These are phyloP conservation scores for Nixonia krombeini DNA, from an alignment of 1,140 invertebrate species.

Conservation along the genomic window DNA sequence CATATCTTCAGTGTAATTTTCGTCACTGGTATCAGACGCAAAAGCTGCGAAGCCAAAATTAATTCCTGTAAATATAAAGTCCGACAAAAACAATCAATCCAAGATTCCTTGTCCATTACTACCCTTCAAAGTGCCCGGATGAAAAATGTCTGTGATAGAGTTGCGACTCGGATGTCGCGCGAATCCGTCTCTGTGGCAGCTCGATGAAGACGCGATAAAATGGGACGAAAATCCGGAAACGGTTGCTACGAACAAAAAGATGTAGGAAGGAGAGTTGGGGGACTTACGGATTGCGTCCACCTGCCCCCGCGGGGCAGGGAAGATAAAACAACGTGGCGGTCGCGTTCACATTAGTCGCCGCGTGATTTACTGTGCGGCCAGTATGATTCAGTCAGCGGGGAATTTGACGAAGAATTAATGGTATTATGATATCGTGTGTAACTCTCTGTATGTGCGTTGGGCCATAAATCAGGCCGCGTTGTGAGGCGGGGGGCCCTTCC, in stretches of 20 bases:
- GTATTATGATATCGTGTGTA: slow-evolving; percentile 73
- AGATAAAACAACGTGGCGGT: slow-evolving; percentile 64
- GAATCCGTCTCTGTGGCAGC: slow-evolving; percentile 6
- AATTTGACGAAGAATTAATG: slow-evolving; percentile 74
- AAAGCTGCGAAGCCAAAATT: background rate
- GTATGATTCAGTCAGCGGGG: slow-evolving; percentile 72
- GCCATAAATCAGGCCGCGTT: slow-evolving; percentile 71
- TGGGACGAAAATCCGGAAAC: slow-evolving; percentile 48
- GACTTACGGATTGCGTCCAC: slow-evolving; percentile 53
- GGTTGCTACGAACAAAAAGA: slow-evolving; percentile 12
- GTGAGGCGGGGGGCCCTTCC: slow-evolving; percentile 60
- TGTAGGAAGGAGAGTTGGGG: slow-evolving; percentile 1
- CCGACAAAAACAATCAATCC: too few species aligned
- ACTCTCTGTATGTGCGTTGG: slow-evolving; percentile 69
- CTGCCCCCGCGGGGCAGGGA: slow-evolving; percentile 60
- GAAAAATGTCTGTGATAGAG: slow-evolving; percentile 6
- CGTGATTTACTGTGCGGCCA: slow-evolving; percentile 70
- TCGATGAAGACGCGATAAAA: slow-evolving; percentile 16
- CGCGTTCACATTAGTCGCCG: slow-evolving; percentile 68
- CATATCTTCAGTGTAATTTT: too few species aligned
- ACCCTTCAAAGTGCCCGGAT: background rate
- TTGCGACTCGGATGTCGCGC: background rate
- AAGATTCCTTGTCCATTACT: background rate
- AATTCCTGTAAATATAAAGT: too few species aligned
- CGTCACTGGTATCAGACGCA: too few species aligned